Evolutionary conservation across 2,113 vertebrate genomes (phyloP), one percentile per base, ranked within the genome.

Genomic region (Eulemur rufifrons): DNA sequence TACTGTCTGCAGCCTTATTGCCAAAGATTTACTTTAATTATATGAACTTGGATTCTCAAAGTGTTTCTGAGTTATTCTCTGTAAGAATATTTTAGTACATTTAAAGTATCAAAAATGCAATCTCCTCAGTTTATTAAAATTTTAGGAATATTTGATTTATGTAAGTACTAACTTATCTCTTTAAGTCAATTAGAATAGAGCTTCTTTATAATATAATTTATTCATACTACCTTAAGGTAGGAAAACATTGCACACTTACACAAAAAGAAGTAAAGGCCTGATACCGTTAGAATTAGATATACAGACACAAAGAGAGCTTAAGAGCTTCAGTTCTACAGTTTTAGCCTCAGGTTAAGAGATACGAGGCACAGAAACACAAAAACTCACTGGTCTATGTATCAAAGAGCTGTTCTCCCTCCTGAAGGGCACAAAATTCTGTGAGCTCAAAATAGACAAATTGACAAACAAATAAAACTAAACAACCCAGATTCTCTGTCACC

Each of bases 1-100:
- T 29, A 76, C 42, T 5, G 4, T 8, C 73, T 47, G 25, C 17
- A 92, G 82, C 42, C 45, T 88, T 90, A 64, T 25, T 94, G 80
- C 81, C 82, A 69, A 87, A 95, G 52, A 61, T 91, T 92, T 95
- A 68, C 32, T 50, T 86, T 94, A 59, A 92, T 92, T 96, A 52
- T 87, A 42, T 83, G 39, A 95, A 73, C 32, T 32, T 94, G 76
- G 50, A 78, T 74, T 95, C 54, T 95, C 63, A 83, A 93, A 69
- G 63, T 50, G 32, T 52, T 95, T 89, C 63, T 90, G 29, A 89
- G 64, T 86, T 86, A 45, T 39, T 73, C 86, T 92, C 39, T 86
- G 17, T n/a, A 89, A 96, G 89, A 93, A 83, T 52, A 73, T 95
- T 86, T 89, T 59, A 56, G 32, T 39, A 59, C n/a, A 71, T 63